Evolutionary conservation across 1,140 invertebrate species (phyloP).

Genomic region (Agrypnia vestita): DNA sequence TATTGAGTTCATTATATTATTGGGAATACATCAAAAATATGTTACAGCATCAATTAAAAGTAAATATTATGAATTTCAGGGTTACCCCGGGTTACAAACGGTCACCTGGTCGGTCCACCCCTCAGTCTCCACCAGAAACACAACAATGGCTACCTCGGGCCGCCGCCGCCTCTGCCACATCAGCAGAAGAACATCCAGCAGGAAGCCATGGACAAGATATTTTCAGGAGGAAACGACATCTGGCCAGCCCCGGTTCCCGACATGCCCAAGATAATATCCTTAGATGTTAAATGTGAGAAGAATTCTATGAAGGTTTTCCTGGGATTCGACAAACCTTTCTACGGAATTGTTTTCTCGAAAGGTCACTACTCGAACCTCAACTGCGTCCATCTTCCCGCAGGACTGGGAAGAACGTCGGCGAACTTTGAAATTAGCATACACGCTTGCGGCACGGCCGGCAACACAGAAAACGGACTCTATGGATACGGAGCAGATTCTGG

Average conservation of each 20-base stretch:
- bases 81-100: slow-evolving; percentile 69
- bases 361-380: slow-evolving; percentile 93
- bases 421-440: slow-evolving; percentile 94
- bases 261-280: slow-evolving; percentile 92
- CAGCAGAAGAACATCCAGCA: slow-evolving; percentile 69
- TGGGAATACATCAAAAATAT: too few relatives aligned
- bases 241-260: slow-evolving; percentile 88
- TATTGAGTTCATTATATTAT: too few relatives aligned
- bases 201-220: slow-evolving; percentile 71
- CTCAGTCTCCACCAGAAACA: slow-evolving; percentile 69
- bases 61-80: slow-evolving; percentile 62
- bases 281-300: slow-evolving; percentile 96
- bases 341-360: slow-evolving; percentile 94
- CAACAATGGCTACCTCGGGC: slow-evolving; percentile 77
- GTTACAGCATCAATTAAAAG: background rate
- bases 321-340: slow-evolving; percentile 95
- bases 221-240: slow-evolving; percentile 79
- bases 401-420: slow-evolving; percentile 86
- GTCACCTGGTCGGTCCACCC: slow-evolving; percentile 70
- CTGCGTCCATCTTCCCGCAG: slow-evolving; percentile 92
- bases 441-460: slow-evolving; percentile 92
- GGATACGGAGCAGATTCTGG: slow-evolving; percentile 88
- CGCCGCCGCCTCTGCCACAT: slow-evolving; percentile 75
- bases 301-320: slow-evolving; percentile 94
- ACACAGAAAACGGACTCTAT: slow-evolving; percentile 90